These are phyloP conservation scores for Panzeria rudis DNA, from an alignment of 2,888 invertebrate genomes.

Conservation along the genomic window DNA sequence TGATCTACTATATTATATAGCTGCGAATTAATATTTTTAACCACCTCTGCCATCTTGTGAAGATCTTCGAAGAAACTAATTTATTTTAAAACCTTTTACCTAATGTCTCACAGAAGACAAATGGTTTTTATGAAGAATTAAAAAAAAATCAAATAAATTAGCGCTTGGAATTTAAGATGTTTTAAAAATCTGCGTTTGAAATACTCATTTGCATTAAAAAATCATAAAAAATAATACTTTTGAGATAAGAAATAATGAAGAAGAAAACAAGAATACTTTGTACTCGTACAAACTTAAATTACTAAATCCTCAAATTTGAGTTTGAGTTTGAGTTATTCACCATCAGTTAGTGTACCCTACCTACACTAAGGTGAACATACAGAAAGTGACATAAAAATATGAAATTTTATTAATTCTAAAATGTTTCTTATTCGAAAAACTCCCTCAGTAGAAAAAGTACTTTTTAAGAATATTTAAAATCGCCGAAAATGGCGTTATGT, in stretches of 20 bases:
- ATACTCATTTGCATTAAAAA: slow-evolving; percentile 59
- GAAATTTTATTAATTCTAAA: too few relatives aligned
- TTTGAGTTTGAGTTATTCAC: background rate
- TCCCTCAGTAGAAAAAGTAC: background rate
- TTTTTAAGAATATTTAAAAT: background rate
- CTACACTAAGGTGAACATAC: too few relatives aligned
- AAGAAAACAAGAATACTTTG: slow-evolving; percentile 16
- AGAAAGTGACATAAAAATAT: too few relatives aligned
- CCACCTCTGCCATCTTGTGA: background rate
- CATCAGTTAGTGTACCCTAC: background rate
- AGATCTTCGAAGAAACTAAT: background rate
- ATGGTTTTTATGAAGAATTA: slow-evolving; percentile 4
- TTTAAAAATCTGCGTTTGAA: slow-evolving; percentile 13
- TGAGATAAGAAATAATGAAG: slow-evolving; percentile 35
- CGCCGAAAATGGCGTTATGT: too few relatives aligned
- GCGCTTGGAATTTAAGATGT: slow-evolving; percentile 20
- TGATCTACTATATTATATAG: too few relatives aligned
- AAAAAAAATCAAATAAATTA: slow-evolving; percentile 20
- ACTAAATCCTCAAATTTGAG: background rate
- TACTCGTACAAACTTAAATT: slow-evolving; percentile 44
- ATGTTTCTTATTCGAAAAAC: background rate
- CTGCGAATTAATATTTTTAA: background rate
- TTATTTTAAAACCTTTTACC: slow-evolving; percentile 4
- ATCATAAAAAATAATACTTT: slow-evolving; percentile 49
- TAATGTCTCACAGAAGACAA: background rate